These are phyloP conservation scores for Orchesella flavescens DNA, from an alignment of 2,888 invertebrate species.

Conservation along the genomic window DNA sequence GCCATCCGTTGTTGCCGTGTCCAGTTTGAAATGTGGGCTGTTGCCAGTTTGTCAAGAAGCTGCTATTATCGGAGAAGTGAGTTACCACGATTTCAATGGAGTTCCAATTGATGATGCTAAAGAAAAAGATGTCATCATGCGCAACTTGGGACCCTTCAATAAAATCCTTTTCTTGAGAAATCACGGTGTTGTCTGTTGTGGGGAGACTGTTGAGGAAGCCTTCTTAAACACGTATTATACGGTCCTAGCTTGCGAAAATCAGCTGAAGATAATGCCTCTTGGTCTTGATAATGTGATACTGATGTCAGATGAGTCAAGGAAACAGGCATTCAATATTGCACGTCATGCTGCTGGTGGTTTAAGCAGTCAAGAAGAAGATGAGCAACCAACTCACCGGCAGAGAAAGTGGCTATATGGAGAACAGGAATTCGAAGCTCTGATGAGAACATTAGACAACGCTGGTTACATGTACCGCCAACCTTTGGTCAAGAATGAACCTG, in stretches of 20 bases:
- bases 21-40: slow-evolving; percentile 89
- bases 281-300: slow-evolving; percentile 86
- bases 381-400: slow-evolving; percentile 66
- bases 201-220: slow-evolving; percentile 96
- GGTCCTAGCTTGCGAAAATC: slow-evolving; percentile 90
- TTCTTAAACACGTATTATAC: slow-evolving; percentile 89
- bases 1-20: slow-evolving; percentile 89
- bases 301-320: slow-evolving; percentile 83
- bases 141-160: no score
- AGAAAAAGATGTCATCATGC: slow-evolving; percentile 91
- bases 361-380: slow-evolving; percentile 70
- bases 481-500: slow-evolving; percentile 90
- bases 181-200: no score
- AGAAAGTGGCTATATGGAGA: slow-evolving; percentile 91
- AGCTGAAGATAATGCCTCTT: slow-evolving; percentile 84
- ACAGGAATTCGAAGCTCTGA: slow-evolving; percentile 95
- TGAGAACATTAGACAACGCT: slow-evolving; percentile 97
- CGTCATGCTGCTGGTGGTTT: slow-evolving; percentile 74
- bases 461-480: slow-evolving; percentile 97
- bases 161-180: no score
- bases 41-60: slow-evolving; percentile 94
- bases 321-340: slow-evolving; percentile 86
- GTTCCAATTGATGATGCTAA: slow-evolving; percentile 84
- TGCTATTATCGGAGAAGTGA: slow-evolving; percentile 91
- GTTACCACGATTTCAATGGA: slow-evolving; percentile 86